Base-by-base conservation (phyloP, 2,888 invertebrate genomes). In the Patella caerulea region DNA sequence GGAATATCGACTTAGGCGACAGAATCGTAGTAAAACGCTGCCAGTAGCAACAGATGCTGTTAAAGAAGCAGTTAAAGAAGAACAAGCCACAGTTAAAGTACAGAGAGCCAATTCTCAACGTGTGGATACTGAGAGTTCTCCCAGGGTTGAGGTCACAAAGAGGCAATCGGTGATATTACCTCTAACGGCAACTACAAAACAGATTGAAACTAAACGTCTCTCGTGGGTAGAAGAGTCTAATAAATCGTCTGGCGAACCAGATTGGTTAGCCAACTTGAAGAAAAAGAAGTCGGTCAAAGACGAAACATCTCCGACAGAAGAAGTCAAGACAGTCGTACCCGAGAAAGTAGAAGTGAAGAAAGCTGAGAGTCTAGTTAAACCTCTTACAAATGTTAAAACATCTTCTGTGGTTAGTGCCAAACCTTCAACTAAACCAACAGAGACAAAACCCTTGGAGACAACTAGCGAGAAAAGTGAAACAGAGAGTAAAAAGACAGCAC, bases 11-110 rank as follows among this genome's bases (percentile, higher is more conserved):
- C 72, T 82, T 14, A 85, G 83, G 77, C 78, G 87, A 74, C 86
- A 86, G 77, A 79, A 72, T 29, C 84, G 88, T 59, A 88, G 87
- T 79, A 87, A 86, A 79, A 89, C 89, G 0, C 78, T 89, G 17
- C 88, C 89, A 69, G 86, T 84, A 52, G 85, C 84, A 56, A 83
- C 85, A 52, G 77, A 82, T 55, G 54, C 75, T 24, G 76, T 75
- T 19, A 81, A 80, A 55, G 77, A 82, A 65, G 54, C 76, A 34
- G 76, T 75, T 19, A 81, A 80, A 55, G 81, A 82, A 12, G 84
- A 83, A 69, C 78, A 81, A 53, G 81, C 79, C 59, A 59, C 82
- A 56, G 73, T 79, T 5, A 83, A 81, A 34, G 79, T 83, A 15
- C 82, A 82, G 71, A 82, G 83, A 29, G 75, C 84, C 75, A 79